Base-by-base conservation (phyloP, 2,797 vertebrate genomes). In the Aldrovandia affinis region DNA sequence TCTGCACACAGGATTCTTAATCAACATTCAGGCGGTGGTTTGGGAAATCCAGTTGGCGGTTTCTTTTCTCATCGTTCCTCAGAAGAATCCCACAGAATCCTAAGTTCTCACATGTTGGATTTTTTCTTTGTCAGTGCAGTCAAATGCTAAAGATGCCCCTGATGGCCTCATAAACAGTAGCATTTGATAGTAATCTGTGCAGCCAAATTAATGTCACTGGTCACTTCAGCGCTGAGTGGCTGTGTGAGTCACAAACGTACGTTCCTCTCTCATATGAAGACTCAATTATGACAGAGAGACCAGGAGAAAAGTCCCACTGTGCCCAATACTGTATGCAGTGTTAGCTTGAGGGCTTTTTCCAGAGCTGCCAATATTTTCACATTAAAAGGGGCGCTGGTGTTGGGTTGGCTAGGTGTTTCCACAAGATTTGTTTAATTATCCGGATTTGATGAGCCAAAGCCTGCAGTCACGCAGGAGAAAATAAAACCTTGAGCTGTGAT, bases 401-500 rank as follows among this genome's bases (percentile, higher is more conserved):
- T 20, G 36, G 20, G 55, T 33, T 57, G 52, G 52, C 59, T 81
- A 39, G 54, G 73, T 25, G 52, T 63, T 81, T 65, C 80, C n/a
- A 65, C 59, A 47, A 39, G 59, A 81, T 61, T 42, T 20, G 33
- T 61, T 81, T 39, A 81, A 81, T 81, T 81, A 81, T 57, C 59
- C 30, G 25, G 80, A 7, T 44, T 47, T 81, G 59, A n/a, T 33
- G 59, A 81, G 55, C 80, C 25, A 30, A 81, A 14, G 55, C 80
- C 80, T 81, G 57, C 33, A 81, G 80, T 42, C 18, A 81, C 59
- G 39, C 80, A 18, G 25, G 80, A 81, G 80, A 65, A 81, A 44
- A 81, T 81, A 81, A 81, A 81, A 65, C 52, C n/a, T 81, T 30
- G 55, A 61, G 52, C 42, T 81, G 55, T 65, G 80, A 81, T 55